Percentiles rank a stretch among this genome's conserved stretches.
Evolutionary conservation across 1,140 invertebrate genomes (phyloP).

Genomic region (Chironomus tepperi): DNA sequence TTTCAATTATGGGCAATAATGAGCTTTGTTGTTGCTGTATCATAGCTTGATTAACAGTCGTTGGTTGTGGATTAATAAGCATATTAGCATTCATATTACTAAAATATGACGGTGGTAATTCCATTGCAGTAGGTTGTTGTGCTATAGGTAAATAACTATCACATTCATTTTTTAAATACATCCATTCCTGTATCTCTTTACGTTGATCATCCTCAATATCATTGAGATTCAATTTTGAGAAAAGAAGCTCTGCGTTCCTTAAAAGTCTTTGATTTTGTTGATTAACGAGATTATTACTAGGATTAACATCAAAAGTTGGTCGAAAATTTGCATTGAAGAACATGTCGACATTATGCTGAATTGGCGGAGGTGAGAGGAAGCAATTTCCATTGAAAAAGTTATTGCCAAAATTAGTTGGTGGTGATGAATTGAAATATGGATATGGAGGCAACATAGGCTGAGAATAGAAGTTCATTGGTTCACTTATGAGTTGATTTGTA

Average conservation of each 20-base stretch:
- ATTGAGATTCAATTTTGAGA: slow-evolving; percentile 44
- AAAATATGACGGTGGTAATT: slow-evolving; percentile 15
- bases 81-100: slow-evolving; percentile 46
- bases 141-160: slow-evolving; percentile 58
- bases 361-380: slow-evolving; percentile 29
- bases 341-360: not conserved
- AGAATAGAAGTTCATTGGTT: slow-evolving; percentile 43
- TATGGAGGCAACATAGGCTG: slow-evolving; percentile 53
- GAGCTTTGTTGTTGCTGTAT: slow-evolving; percentile 42
- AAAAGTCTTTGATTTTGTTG: slow-evolving; percentile 27
- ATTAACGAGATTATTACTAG: not conserved
- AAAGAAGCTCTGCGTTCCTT: slow-evolving; percentile 5
- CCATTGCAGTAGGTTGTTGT: not conserved
- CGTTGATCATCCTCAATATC: slow-evolving; percentile 55
- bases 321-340: slow-evolving; percentile 3
- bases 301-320: not conserved
- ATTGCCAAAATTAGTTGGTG: slow-evolving; percentile 45
- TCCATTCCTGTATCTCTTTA: slow-evolving; percentile 75
- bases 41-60: slow-evolving; percentile 50
- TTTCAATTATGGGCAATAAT: slow-evolving; percentile 41
- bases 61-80: slow-evolving; percentile 42
- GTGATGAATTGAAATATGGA: slow-evolving; percentile 43
- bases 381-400: slow-evolving; percentile 30
- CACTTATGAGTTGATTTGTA: slow-evolving; percentile 36
- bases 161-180: slow-evolving; percentile 74